These are phyloP conservation scores for Epizoanthus illoricatus DNA, from an alignment of 92 coral and sea anemone genomes.

Conservation along the genomic window DNA sequence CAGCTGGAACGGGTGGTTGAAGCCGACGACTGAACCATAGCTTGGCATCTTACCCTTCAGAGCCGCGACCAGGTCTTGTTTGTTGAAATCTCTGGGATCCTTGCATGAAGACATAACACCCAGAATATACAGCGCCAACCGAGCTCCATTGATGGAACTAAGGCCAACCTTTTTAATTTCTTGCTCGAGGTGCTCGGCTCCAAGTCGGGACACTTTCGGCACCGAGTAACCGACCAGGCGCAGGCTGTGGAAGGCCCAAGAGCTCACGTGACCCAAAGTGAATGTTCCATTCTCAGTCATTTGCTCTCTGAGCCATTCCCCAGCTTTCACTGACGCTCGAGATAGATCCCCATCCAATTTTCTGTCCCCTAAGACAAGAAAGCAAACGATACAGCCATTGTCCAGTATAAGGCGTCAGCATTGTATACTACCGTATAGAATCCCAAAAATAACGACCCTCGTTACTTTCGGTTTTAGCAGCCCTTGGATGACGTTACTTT, in stretches of 20 bases:
- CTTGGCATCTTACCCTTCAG: slow-evolving; percentile 46
- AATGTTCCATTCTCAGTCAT: slow-evolving; percentile 43
- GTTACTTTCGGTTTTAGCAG: no score
- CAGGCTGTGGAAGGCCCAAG: slow-evolving; percentile 49
- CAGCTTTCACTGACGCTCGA: slow-evolving; percentile 76
- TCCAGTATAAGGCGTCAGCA: no score
- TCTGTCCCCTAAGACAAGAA: slow-evolving; percentile 56
- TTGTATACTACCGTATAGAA: no score
- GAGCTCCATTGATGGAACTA: slow-evolving; percentile 51
- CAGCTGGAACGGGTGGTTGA: slow-evolving; percentile 68
- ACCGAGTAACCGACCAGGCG: slow-evolving; percentile 60
- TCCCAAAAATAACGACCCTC: no score
- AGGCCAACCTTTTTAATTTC: slow-evolving; percentile 47
- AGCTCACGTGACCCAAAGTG: slow-evolving; percentile 52
- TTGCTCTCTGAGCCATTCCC: slow-evolving; percentile 67
- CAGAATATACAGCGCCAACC: slow-evolving; percentile 55
- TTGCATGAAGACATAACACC: slow-evolving; percentile 69
- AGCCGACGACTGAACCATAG: slow-evolving; percentile 41
- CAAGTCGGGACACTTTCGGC: slow-evolving; percentile 41
- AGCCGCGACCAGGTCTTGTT: slow-evolving; percentile 47
- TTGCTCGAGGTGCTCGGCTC: slow-evolving; percentile 46
- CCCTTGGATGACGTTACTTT: no score
- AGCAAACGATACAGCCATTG: background rate
- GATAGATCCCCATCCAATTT: slow-evolving; percentile 66
- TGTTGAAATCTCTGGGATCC: slow-evolving; percentile 59